A percentile compares a stretch with the other conserved stretches of the same genome.
Evolutionary conservation across 1,140 invertebrate species (phyloP).

Genomic region (Psilanteris sp.): DNA sequence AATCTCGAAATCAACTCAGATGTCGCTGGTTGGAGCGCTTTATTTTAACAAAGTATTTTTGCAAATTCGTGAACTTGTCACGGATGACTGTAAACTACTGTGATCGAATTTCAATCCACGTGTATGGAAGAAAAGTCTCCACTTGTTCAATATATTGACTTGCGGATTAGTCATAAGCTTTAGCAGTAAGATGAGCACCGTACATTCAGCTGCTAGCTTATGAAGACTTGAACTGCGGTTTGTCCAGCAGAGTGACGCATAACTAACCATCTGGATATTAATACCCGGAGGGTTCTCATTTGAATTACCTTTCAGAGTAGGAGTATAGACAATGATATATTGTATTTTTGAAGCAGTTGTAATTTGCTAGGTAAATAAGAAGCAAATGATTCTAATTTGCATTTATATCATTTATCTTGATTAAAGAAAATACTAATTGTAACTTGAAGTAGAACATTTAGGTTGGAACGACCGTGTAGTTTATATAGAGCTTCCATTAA

Average conservation of each 20-base stretch:
- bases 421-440: slow-evolving; percentile 17
- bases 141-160: slow-evolving; percentile 56
- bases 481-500: too few relatives aligned
- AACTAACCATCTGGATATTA: slow-evolving; percentile 61
- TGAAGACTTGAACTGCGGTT: slow-evolving; percentile 49
- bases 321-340: slow-evolving; percentile 40
- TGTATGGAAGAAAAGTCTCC: slow-evolving; percentile 17
- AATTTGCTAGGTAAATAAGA: slow-evolving; percentile 38
- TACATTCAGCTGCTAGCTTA: slow-evolving; percentile 39
- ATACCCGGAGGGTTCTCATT: slow-evolving; percentile 42
- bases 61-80: slow-evolving; percentile 6
- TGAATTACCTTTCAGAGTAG: slow-evolving; percentile 49
- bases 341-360: slow-evolving; percentile 44
- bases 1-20: slow-evolving; percentile 25
- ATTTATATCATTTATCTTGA: slow-evolving; percentile 37
- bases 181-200: slow-evolving; percentile 37
- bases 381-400: slow-evolving; percentile 30
- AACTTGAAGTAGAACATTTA: slow-evolving; percentile 97
- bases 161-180: slow-evolving; percentile 57
- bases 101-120: slow-evolving; percentile 5
- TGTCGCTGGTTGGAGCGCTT: slow-evolving; percentile 4
- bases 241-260: slow-evolving; percentile 49
- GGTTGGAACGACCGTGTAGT: too few relatives aligned
- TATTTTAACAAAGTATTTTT: slow-evolving; percentile 8
- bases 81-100: slow-evolving; percentile 26